Evolutionary conservation across 2,113 vertebrate genomes (phyloP).

Genomic region (Gadus macrocephalus): DNA sequence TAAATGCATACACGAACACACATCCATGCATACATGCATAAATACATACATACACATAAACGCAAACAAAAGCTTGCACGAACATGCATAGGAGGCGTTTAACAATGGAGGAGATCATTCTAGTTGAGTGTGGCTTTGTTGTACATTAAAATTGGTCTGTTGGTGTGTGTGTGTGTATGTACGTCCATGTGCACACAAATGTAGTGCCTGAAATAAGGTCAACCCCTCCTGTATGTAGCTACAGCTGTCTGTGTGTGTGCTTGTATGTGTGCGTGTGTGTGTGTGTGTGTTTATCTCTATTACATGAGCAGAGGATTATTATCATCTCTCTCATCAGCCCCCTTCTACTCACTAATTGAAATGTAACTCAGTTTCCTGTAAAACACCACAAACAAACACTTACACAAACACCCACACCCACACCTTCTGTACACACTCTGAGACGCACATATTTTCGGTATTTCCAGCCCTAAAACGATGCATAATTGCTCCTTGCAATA

Average conservation of each 20-base stretch:
- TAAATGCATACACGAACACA: not conserved
- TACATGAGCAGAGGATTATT: conserved; percentile 61
- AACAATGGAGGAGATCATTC: conserved; percentile 29
- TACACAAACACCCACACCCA: not conserved
- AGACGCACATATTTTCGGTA: not conserved
- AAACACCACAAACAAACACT: not conserved
- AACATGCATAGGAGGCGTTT: conserved; percentile 23
- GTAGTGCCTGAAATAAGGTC: conserved; percentile 63
- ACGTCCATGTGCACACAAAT: not conserved
- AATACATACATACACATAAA: no score
- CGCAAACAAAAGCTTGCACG: not conserved
- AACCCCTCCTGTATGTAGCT: conserved; percentile 56
- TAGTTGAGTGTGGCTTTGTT: conserved; percentile 16
- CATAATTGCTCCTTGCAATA: not conserved
- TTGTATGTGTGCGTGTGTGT: no score
- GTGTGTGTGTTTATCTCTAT: conserved; percentile 61
- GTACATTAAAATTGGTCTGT: conserved; percentile 6
- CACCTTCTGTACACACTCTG: not conserved
- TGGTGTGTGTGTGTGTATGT: conserved; percentile 12
- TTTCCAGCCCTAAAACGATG: not conserved
- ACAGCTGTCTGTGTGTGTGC: conserved; percentile 48
- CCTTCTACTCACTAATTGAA: conserved; percentile 10
- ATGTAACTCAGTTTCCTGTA: no score
- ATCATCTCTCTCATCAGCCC: conserved; percentile 48
- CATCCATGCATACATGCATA: not conserved